Conservation (phyloP, 2,113 vertebrate species). For the Anolis carolinensis region DNA sequence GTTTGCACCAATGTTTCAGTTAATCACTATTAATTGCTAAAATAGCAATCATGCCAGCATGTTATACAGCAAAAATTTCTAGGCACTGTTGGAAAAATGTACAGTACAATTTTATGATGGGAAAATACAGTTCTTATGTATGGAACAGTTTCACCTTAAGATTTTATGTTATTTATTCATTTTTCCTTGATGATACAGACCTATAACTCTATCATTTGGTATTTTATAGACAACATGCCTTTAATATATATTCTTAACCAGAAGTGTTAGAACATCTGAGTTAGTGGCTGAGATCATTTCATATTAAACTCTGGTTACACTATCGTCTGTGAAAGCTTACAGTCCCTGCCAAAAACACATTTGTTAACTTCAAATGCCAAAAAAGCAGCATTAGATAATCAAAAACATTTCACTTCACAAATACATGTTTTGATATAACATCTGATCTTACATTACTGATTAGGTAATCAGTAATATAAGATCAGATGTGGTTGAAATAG, state of each 20-base stretch:
- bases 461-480: not conserved
- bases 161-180: constrained; percentile 53
- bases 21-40: constrained; percentile 14
- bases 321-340: constrained; percentile 11
- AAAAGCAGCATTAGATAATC: constrained; percentile 46
- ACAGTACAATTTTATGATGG: constrained; percentile 12
- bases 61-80: constrained; percentile 28
- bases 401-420: constrained; percentile 28
- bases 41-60: constrained; percentile 7
- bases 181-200: constrained; percentile 58
- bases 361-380: constrained; percentile 48
- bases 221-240: constrained; percentile 48
- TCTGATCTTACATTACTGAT: constrained; percentile 19
- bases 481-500: constrained; percentile 1
- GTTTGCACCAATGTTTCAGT: not conserved
- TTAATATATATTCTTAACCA: constrained; percentile 27
- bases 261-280: constrained; percentile 42
- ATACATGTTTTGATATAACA: constrained; percentile 13
- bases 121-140: constrained; percentile 36
- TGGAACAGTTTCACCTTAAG: constrained; percentile 41
- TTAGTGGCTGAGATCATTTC: constrained; percentile 46
- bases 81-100: constrained; percentile 30
- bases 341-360: constrained; percentile 41
- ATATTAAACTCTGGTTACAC: constrained; percentile 47
- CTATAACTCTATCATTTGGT: constrained; percentile 51